Evolutionary conservation across 2,797 vertebrate species (phyloP), one percentile per base, ranked within the genome.

Genomic region (Ctenopoma multispine): DNA sequence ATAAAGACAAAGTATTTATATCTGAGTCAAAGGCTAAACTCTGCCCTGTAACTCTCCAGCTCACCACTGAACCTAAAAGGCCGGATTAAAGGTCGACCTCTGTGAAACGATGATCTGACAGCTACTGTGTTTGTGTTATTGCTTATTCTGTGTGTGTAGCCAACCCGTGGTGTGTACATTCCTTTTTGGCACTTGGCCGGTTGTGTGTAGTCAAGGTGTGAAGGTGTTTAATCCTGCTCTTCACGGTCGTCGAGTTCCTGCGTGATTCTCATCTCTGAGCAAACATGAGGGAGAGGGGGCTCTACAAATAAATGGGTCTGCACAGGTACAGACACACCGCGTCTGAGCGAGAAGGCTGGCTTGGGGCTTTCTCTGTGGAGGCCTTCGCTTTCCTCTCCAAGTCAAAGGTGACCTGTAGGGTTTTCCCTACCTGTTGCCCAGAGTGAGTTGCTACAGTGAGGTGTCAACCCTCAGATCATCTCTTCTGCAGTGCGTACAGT

Each of bases 211-310:
- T 81, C 65, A 80, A 76, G 81, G 75, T 77, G 84, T 76, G 75
- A 76, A 60, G 74, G 63, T 68, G 71, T 72, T 83, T 81, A 77
- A 82, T 78, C 81, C 72, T 57, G 34, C 84, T 77, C 80, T 74
- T 83, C 70, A 69, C 67, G 48, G 62, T 18, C 15, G 24, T 55
- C 31, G 64, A 63, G 61, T 41, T 11, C 20, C 73, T 85, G 72
- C 78, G 79, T 76, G 76, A 73, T 80, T 62, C 40, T 77, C 61
- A 69, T 61, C 71, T 48, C 65, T 67, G 41, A 57, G 61, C 79
- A 87, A 86, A 87, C 70, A 87, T 21, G 5, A 49, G 20, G 51
- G 29, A 56, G 36, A 57, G 48, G 46, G 43, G 65, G 57, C 17
- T 69, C 51, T 59, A 55, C 73, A 74, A 53, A 79, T n/a, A 75